These are phyloP conservation scores for Ptychobarbus kaznakovi DNA, from an alignment of 2,797 vertebrate species.

Conservation along the genomic window DNA sequence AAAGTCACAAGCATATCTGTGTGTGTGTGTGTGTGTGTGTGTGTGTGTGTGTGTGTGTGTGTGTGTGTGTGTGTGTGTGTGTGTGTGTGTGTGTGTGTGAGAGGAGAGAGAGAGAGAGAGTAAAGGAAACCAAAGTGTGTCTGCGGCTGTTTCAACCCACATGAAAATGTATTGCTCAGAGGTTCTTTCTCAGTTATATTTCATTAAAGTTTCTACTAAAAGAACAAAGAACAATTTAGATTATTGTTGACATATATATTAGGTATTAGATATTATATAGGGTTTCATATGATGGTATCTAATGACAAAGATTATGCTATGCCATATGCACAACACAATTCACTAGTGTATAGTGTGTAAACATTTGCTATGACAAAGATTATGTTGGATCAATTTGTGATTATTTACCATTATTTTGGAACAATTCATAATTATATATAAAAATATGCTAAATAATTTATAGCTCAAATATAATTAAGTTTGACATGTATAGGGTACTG, in stretches of 20 bases:
- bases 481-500: background rate
- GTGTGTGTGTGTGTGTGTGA: conserved; percentile 26
- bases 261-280: background rate
- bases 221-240: background rate
- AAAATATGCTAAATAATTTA: background rate
- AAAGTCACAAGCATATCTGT: conserved; percentile 43
- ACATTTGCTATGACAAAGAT: too few species aligned
- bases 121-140: conserved; percentile 52
- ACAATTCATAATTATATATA: background rate
- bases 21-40: conserved; percentile 34
- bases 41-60: conserved; percentile 6
- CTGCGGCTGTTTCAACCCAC: conserved; percentile 4
- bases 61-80: background rate
- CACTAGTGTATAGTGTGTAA: background rate
- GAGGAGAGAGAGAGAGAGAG: conserved; percentile 41
- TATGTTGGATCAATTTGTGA: too few species aligned
- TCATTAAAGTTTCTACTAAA: background rate
- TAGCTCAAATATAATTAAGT: background rate
- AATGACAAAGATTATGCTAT: background rate
- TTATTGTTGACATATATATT: background rate
- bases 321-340: background rate
- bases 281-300: background rate
- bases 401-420: background rate
- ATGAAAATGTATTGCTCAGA: background rate
- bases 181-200: conserved; percentile 16